Percentiles rank a stretch among this genome's conserved stretches.
Conservation (phyloP, 2,797 vertebrate genomes). For the Coregonus ussuriensis region DNA sequence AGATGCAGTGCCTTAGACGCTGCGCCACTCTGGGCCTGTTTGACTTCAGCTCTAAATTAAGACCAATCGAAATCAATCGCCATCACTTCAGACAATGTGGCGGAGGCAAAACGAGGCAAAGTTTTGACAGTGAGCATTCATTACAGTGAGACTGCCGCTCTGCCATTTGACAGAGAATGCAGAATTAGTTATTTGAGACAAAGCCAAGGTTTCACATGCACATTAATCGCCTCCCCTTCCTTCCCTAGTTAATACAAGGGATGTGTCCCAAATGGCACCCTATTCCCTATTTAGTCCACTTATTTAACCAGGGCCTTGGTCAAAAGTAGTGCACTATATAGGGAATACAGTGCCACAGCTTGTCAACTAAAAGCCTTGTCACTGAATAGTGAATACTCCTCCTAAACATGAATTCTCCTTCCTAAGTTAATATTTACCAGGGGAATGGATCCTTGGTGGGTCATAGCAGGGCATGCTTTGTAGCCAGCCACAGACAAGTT, state of each 20-base stretch:
- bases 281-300: not conserved
- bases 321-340: too few relatives aligned
- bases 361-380: slow-evolving; percentile 17
- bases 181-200: slow-evolving; percentile 37
- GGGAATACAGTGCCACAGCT: not conserved
- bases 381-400: slow-evolving; percentile 3
- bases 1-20: too few relatives aligned
- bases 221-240: slow-evolving; percentile 31
- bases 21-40: not conserved
- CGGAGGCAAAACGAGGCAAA: slow-evolving; percentile 34
- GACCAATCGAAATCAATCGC: slow-evolving; percentile 57
- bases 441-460: not conserved
- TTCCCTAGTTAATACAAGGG: not conserved
- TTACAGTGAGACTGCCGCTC: slow-evolving; percentile 47
- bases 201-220: slow-evolving; percentile 23
- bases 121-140: slow-evolving; percentile 49
- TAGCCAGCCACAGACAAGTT: slow-evolving; percentile 12
- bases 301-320: too few relatives aligned
- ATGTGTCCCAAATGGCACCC: not conserved
- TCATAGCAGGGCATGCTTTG: not conserved
- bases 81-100: slow-evolving; percentile 39
- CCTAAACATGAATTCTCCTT: slow-evolving; percentile 8
- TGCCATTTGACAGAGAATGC: slow-evolving; percentile 38
- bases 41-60: slow-evolving; percentile 50
- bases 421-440: not conserved